Base-by-base conservation (phyloP, 23 tunicate genomes). In the Diplosoma virens region DNA sequence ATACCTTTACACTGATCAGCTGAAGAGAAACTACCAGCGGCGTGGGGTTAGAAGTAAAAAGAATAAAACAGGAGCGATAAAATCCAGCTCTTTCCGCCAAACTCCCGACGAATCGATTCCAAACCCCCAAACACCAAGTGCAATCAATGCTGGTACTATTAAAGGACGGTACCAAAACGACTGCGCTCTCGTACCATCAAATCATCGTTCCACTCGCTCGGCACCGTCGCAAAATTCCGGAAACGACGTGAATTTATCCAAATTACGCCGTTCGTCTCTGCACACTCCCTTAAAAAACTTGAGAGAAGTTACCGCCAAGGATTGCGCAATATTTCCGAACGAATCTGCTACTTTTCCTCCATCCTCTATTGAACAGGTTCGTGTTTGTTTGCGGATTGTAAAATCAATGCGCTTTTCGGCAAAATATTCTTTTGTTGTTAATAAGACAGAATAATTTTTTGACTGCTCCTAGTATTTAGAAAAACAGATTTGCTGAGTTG, bases 1-100 rank as follows among this genome's bases (percentile, higher is more conserved):
- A 33, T 70, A 71, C 52, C 79, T 74, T 46, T 81, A 88, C 61
- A 88, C 87, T 2, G 86, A 81, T 33, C 46, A 55, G 30, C 1
- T 68, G 24, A 61, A 63, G 20, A 47, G 31, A 23, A 60, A 65
- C 9, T 22, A 34, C 50, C 76, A 67, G 29, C 18, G 47, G 32
- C 77, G 77, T 1, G 77, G 77, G 25, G 54, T 54, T 3, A 30
- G 84, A 29, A 66, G 84, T 4, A 67, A 46, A 55, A 67, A 68
- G 54, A 80, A 80, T 35, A 47, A 53, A 34, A 9, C 2, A 4
- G 37, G 32, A n/a, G 60, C 68, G 18, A 36, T 26, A 0, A 34
- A 77, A 45, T 67, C 84, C 2, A 67, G 55, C 16, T 80, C 84
- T 30, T 30, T 80, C 45, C 84, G 70, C 21, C 84, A 80, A 24